phyloP scores from a whole-genome alignment of 2,113 vertebrate species.

The Ranitomeya variabilis region DNA sequence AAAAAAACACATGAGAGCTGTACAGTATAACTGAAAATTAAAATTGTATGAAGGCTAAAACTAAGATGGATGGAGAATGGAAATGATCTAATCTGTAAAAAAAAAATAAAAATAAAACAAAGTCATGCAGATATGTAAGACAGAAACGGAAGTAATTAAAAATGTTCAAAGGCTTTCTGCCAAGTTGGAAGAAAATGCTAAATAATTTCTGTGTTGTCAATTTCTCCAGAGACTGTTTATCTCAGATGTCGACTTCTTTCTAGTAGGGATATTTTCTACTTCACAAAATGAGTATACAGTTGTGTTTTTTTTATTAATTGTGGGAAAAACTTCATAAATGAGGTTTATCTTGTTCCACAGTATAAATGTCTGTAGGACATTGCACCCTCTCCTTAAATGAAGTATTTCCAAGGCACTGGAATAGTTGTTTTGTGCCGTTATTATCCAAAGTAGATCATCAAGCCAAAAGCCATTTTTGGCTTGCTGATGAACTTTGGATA shows the following conservation, averaged over 20 bases:
- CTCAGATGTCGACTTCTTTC: neutral
- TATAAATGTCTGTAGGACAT: neutral
- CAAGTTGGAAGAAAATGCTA: constrained; percentile 7
- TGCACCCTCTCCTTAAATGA: neutral
- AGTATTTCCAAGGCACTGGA: no score
- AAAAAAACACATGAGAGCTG: neutral
- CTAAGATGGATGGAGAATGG: neutral
- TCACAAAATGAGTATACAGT: neutral
- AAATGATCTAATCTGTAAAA: constrained; percentile 19
- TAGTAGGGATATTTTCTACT: neutral
- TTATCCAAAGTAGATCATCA: no score
- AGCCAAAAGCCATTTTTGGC: no score
- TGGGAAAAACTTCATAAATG: neutral
- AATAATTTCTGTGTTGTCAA: constrained; percentile 27
- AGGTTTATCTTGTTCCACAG: neutral
- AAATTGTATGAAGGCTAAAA: neutral
- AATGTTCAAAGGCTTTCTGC: constrained; percentile 33
- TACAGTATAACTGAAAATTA: neutral
- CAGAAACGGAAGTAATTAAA: constrained; percentile 38
- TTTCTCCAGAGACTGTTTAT: constrained; percentile 35
- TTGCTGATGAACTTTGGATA: no score
- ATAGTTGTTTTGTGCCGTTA: no score
- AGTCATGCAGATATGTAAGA: neutral
- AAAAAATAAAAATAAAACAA: neutral
- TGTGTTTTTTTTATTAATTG: neutral